These are phyloP conservation scores for Drosophila elegans DNA, from an alignment of 1,140 invertebrate species.

Conservation along the genomic window DNA sequence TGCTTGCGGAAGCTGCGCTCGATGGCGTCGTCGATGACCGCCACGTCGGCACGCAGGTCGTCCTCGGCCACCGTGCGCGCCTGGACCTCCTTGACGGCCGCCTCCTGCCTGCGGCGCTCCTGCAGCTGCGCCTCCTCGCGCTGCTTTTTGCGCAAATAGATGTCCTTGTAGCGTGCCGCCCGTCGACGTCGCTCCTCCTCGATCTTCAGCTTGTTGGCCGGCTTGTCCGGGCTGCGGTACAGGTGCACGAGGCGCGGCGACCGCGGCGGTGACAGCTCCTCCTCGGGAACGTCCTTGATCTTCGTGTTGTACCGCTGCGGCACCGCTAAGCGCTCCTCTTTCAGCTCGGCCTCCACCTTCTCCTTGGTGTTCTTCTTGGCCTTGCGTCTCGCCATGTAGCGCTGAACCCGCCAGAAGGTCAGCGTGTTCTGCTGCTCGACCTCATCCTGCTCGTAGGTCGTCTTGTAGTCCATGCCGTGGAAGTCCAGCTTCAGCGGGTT, in stretches of 20 bases:
- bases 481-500: slow-evolving; percentile 77
- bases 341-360: slow-evolving; percentile 62
- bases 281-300: slow-evolving; percentile 49
- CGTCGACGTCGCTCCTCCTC: slow-evolving; percentile 51
- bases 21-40: slow-evolving; percentile 67
- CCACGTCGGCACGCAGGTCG: slow-evolving; percentile 56
- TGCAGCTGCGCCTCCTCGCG: slow-evolving; percentile 11
- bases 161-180: slow-evolving; percentile 67
- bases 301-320: slow-evolving; percentile 42
- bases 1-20: slow-evolving; percentile 64
- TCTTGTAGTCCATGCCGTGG: slow-evolving; percentile 80
- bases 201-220: slow-evolving; percentile 55
- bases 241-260: slow-evolving; percentile 47
- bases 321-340: slow-evolving; percentile 53
- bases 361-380: slow-evolving; percentile 48
- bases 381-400: slow-evolving; percentile 61
- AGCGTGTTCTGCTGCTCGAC: slow-evolving; percentile 70
- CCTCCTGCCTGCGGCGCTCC: slow-evolving; percentile 27
- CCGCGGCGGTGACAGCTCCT: background rate
- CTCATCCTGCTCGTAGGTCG: slow-evolving; percentile 76
- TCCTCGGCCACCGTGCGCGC: slow-evolving; percentile 59
- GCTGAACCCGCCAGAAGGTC: slow-evolving; percentile 64
- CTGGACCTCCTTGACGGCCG: slow-evolving; percentile 38
- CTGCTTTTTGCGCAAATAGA: slow-evolving; percentile 65
- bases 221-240: slow-evolving; percentile 65